Evolutionary conservation across 2,113 vertebrate genomes (phyloP), one percentile per base, ranked within the genome.

Genomic region (Rhabdomys dilectus): DNA sequence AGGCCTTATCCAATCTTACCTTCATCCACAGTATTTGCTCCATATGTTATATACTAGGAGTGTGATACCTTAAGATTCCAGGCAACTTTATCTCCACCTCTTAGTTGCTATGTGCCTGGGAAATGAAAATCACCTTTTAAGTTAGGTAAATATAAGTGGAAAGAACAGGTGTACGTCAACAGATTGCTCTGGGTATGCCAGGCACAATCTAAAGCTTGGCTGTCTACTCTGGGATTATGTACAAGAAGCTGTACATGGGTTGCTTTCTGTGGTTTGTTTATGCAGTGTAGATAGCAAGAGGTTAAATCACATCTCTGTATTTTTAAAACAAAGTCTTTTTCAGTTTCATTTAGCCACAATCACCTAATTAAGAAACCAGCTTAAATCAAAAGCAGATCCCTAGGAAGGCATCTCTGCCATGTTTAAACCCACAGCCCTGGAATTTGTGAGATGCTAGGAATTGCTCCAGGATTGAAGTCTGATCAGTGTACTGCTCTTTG

Each of bases 281-380:
- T 97, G 8, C 66, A 88, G 0, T 80, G 5, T 91, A 64, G 82
- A 88, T 93, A 34, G 39, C 60, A 86, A 82, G 53, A 93, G 64
- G 76, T 88, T 95, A 91, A 93, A 77, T 88, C 77, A 51, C n/a
- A 89, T 62, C 88, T 4, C 34, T 56, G 36, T 78, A 45, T 93
- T 96, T 97, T 89, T 96, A 91, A 89, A 68, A 91, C 72, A 70
- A 42, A 92, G 15, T 93, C 13, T 88, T 91, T 80, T 88, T 87
- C 53, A n/a, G 21, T 93, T 91, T 95, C 88, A 89, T 91, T 85
- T 95, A 73, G 42, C 76, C 34, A 48, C 93, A 92, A 80, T 88
- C 92, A 64, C 87, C 80, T n/a, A 56, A 3, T 88, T 92, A 91
- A 81, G 76, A 95, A 72, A 31, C 36, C 24, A 93, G 56, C 15